Evolutionary conservation across 1,140 invertebrate genomes (phyloP).

Genomic region (Sycophaga agraensis): DNA sequence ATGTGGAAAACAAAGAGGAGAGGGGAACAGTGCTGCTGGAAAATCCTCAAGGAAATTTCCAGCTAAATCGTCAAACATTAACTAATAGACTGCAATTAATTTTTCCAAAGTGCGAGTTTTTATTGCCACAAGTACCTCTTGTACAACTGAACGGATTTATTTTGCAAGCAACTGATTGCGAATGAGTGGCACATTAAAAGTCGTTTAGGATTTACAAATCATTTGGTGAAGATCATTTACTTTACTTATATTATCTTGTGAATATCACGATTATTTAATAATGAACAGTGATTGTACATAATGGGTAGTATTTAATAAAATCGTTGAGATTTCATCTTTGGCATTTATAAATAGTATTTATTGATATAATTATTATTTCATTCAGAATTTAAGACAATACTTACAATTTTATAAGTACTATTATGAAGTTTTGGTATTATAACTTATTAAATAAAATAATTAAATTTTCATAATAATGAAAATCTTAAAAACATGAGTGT

Average conservation of each 20-base stretch:
- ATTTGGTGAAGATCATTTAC: neutral
- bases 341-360: slow-evolving; percentile 1
- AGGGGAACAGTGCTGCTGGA: slow-evolving; percentile 70
- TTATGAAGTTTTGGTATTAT: too few relatives aligned
- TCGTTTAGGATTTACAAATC: too few relatives aligned
- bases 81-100: slow-evolving; percentile 13
- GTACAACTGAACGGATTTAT: slow-evolving; percentile 14
- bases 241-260: neutral
- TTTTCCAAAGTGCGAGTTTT: slow-evolving; percentile 5
- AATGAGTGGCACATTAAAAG: neutral
- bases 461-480: too few relatives aligned
- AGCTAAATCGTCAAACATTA: slow-evolving; percentile 25
- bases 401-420: too few relatives aligned
- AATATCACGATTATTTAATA: neutral
- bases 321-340: neutral
- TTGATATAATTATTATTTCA: neutral
- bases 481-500: too few relatives aligned
- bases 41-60: slow-evolving; percentile 66
- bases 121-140: slow-evolving; percentile 5
- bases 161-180: slow-evolving; percentile 1
- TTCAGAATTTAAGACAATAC: neutral
- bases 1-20: slow-evolving; percentile 61
- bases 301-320: slow-evolving; percentile 3
- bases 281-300: slow-evolving; percentile 10
- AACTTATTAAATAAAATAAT: too few relatives aligned